These are phyloP conservation scores for Alaudala cheleensis DNA, from an alignment of 2,113 vertebrate species.

Conservation along the genomic window DNA sequence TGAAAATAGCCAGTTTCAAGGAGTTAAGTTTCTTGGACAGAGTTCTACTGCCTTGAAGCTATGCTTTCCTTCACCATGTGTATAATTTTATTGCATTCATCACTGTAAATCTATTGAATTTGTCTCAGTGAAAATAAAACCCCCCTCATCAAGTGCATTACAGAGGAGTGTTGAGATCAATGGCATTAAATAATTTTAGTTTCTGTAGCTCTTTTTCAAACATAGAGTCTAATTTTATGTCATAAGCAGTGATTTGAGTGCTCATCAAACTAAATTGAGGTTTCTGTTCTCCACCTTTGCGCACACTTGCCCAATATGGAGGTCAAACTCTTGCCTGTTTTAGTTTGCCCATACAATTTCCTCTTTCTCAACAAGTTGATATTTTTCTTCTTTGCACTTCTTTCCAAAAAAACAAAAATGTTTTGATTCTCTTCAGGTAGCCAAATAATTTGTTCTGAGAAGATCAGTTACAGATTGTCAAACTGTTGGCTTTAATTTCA, in stretches of 20 bases:
- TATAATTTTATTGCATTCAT: constrained; percentile 22
- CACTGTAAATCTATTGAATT: constrained; percentile 13
- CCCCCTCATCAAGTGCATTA: background rate
- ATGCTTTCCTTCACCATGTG: background rate
- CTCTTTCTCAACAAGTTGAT: background rate
- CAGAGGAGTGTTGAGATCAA: background rate
- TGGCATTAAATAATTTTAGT: background rate
- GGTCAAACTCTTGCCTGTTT: background rate
- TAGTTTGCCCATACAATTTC: background rate
- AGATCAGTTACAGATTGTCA: constrained; percentile 8
- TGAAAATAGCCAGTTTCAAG: constrained; percentile 44
- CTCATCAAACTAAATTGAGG: background rate
- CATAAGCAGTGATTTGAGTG: background rate
- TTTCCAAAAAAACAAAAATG: background rate
- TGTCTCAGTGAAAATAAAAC: constrained; percentile 39
- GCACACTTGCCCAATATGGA: background rate
- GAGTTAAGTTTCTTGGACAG: constrained; percentile 34
- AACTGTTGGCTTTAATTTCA: background rate
- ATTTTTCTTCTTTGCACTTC: background rate
- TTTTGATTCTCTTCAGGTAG: constrained; percentile 42
- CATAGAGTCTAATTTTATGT: background rate
- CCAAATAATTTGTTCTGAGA: constrained; percentile 55
- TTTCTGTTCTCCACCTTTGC: background rate
- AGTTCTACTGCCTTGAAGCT: constrained; percentile 8
- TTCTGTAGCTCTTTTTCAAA: background rate